phyloP scores from a whole-genome alignment of 2,797 vertebrate genomes.

The Paramormyrops hopkinsi region DNA sequence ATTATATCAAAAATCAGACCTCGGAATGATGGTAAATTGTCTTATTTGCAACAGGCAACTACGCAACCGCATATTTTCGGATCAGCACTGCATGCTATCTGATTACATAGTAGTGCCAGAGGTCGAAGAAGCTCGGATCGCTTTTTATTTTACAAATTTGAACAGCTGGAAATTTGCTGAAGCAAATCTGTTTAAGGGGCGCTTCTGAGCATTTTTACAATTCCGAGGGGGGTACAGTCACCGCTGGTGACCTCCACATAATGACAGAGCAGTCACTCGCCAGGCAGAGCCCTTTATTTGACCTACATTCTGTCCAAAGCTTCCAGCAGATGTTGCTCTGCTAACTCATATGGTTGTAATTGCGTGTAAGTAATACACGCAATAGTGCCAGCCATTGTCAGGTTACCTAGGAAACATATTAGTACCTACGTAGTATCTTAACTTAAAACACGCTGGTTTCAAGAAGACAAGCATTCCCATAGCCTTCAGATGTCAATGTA shows the following conservation, averaged over 20 bases:
- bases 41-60: not conserved
- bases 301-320: not conserved
- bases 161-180: not conserved
- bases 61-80: not conserved
- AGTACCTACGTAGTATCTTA: not conserved
- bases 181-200: not conserved
- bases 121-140: not conserved
- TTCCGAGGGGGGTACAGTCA: not conserved
- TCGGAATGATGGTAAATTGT: not conserved
- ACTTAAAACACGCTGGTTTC: not conserved
- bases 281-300: not conserved
- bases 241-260: not conserved
- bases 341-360: conserved; percentile 2
- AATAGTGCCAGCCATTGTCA: not conserved
- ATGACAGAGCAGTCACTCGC: not conserved
- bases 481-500: not conserved
- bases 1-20: not conserved
- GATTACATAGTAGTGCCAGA: not conserved
- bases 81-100: not conserved
- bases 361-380: not conserved
- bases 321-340: not conserved
- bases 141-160: not conserved
- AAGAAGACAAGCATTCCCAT: not conserved
- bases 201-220: not conserved
- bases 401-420: conserved; percentile 7